Conservation (phyloP, 2,797 vertebrate species). For the Crocodylus rhombifer region DNA sequence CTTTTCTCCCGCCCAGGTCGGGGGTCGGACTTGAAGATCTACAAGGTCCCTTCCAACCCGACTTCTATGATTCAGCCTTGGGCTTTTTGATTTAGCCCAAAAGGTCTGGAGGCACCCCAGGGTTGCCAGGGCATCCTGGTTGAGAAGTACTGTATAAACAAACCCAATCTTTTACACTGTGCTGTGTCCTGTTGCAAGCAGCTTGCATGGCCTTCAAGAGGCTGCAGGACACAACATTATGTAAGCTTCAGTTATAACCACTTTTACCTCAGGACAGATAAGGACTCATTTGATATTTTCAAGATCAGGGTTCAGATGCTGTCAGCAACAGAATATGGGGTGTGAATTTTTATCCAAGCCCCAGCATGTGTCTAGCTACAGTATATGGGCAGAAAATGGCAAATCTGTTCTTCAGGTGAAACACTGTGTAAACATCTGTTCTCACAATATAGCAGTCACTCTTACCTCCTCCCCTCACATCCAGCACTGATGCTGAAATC, state of each 20-base stretch:
- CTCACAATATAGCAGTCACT: background rate
- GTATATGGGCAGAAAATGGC: background rate
- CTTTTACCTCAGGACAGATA: background rate
- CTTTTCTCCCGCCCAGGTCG: too few species aligned
- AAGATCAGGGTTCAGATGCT: background rate
- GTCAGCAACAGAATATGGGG: background rate
- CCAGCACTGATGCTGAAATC: background rate
- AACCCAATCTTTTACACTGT: background rate
- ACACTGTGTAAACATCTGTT: background rate
- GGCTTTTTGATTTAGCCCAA: too few species aligned
- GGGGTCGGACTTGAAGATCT: too few species aligned
- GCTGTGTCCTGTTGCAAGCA: background rate
- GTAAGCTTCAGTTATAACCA: background rate
- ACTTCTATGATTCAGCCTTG: too few species aligned
- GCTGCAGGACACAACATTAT: background rate
- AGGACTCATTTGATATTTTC: background rate
- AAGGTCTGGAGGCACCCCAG: too few species aligned
- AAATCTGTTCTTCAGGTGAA: background rate
- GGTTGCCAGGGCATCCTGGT: too few species aligned
- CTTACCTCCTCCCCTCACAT: background rate
- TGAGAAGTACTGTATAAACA: background rate
- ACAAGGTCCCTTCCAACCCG: too few species aligned
- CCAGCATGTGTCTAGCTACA: rapidly evolving
- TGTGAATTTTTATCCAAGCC: background rate
- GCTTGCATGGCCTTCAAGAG: background rate